Conservation (phyloP, 2,797 vertebrate species). For the Benthosema pterotum region DNA sequence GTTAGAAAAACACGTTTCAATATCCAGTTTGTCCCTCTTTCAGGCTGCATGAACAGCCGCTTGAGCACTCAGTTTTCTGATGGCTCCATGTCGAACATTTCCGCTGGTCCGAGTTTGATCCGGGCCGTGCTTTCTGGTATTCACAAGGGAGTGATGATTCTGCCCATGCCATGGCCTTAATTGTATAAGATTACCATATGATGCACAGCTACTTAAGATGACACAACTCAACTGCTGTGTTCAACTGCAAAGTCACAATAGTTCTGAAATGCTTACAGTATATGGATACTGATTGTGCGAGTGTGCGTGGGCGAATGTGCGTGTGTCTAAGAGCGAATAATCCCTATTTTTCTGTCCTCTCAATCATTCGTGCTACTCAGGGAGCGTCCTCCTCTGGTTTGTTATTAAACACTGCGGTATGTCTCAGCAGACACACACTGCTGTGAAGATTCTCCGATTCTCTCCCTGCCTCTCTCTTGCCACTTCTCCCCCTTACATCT, state of each 20-base stretch:
- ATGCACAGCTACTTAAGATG: too few species aligned
- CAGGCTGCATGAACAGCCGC: too few species aligned
- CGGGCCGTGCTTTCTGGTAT: too few species aligned
- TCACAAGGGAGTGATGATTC: neutral
- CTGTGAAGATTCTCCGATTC: conserved; percentile 45
- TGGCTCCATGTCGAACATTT: too few species aligned
- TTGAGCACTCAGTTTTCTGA: too few species aligned
- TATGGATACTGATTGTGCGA: conserved; percentile 32
- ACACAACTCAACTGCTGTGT: too few species aligned
- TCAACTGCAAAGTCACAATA: conserved; percentile 19
- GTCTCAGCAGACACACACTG: conserved; percentile 69
- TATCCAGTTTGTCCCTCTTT: too few species aligned
- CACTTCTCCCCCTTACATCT: conserved; percentile 38
- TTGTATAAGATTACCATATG: too few species aligned
- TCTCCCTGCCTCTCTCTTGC: conserved; percentile 33
- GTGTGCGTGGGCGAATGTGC: too few species aligned
- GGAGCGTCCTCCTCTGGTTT: conserved; percentile 88
- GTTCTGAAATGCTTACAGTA: conserved; percentile 13
- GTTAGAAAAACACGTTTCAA: too few species aligned
- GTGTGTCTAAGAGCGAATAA: conserved; percentile 61
- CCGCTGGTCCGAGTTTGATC: too few species aligned
- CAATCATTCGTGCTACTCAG: conserved; percentile 78
- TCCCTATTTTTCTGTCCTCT: conserved; percentile 70
- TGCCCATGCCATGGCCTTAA: too few species aligned
- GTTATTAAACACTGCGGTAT: conserved; percentile 89